These are phyloP conservation scores for Psophia crepitans DNA, from an alignment of 2,113 vertebrate genomes.

Conservation along the genomic window DNA sequence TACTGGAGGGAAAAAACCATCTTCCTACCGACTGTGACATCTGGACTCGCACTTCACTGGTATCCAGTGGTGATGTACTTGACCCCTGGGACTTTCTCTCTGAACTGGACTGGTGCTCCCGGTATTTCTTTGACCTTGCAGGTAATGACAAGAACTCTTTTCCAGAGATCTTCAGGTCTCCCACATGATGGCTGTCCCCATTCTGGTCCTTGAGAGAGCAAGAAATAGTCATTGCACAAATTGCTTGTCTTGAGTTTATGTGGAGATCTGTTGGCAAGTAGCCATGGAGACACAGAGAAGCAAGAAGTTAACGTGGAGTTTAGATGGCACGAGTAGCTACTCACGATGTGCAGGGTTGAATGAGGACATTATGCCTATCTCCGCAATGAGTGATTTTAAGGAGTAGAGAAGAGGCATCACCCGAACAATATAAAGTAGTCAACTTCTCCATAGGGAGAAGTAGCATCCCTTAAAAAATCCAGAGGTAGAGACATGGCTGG, in stretches of 20 bases:
- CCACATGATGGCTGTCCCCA: constrained; percentile 82
- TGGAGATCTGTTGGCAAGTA: not conserved
- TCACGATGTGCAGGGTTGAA: not conserved
- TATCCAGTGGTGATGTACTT: constrained; percentile 74
- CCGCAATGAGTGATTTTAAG: not conserved
- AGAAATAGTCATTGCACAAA: not conserved
- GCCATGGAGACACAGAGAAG: not conserved
- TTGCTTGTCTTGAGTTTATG: fast-evolving
- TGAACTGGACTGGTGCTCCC: constrained; percentile 73
- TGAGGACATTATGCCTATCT: not conserved
- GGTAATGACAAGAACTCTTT: constrained; percentile 76
- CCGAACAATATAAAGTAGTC: not conserved
- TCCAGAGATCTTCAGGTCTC: constrained; percentile 74
- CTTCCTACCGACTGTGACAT: constrained; percentile 81
- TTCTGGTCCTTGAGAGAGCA: constrained; percentile 78
- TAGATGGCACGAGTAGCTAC: not conserved
- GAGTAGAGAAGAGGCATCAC: not conserved
- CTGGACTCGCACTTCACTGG: constrained; percentile 83
- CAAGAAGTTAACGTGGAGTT: fast-evolving
- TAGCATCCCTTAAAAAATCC: not conserved
- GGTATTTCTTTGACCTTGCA: constrained; percentile 75
- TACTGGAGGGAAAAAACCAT: not conserved
- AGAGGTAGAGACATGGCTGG: not conserved
- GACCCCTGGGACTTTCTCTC: constrained; percentile 74
- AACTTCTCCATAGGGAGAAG: not conserved